These are phyloP conservation scores for Melanotaenia maccullochi DNA, from an alignment of 2,797 vertebrate species.

Conservation along the genomic window DNA sequence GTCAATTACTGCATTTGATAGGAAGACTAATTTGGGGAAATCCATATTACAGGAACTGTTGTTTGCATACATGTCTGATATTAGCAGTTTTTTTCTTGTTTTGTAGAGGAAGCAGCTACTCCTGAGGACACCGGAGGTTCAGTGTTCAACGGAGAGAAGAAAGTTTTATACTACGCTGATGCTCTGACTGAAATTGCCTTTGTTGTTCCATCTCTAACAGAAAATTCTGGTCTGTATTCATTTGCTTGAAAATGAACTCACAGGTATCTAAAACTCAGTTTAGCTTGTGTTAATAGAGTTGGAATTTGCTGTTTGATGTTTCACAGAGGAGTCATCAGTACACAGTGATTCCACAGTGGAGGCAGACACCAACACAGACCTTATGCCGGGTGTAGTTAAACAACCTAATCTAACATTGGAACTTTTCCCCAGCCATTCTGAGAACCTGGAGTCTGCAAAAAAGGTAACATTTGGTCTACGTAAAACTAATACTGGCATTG, in stretches of 20 bases:
- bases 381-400: conserved; percentile 88
- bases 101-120: conserved; percentile 84
- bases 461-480: conserved; percentile 79
- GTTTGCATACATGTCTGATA: background rate
- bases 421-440: conserved; percentile 93
- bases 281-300: conserved; percentile 6
- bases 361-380: conserved; percentile 89
- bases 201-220: conserved; percentile 91
- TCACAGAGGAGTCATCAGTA: conserved; percentile 87
- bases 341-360: conserved; percentile 91
- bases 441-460: conserved; percentile 91
- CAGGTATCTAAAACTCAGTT: background rate
- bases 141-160: conserved; percentile 94
- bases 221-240: conserved; percentile 87
- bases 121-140: conserved; percentile 90
- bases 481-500: background rate
- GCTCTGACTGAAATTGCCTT: conserved; percentile 97
- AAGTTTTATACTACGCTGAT: conserved; percentile 94
- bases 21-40: background rate
- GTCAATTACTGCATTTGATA: background rate
- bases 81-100: background rate
- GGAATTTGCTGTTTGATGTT: conserved; percentile 20
- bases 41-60: background rate
- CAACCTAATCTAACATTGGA: conserved; percentile 93
- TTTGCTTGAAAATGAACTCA: background rate